phyloP scores from a whole-genome alignment of 2,888 invertebrate species.

The Agrenia bidenticulata region DNA sequence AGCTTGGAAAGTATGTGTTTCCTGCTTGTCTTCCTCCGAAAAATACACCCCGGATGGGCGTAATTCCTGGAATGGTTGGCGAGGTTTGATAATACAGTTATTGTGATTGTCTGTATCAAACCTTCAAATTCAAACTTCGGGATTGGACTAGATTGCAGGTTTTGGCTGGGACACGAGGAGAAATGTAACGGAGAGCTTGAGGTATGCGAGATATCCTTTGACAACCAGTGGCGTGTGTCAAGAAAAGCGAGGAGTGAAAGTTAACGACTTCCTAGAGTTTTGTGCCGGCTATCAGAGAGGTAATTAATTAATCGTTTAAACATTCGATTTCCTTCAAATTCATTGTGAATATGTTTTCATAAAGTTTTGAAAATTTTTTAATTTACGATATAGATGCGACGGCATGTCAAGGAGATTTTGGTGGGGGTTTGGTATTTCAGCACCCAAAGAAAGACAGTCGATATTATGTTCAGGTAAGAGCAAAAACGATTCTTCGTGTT shows the following conservation, averaged over 20 bases:
- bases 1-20: conserved; percentile 24
- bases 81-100: conserved; percentile 35
- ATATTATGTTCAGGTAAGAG: conserved; percentile 35
- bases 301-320: conserved; percentile 10
- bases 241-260: conserved; percentile 33
- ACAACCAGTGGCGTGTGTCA: conserved; percentile 31
- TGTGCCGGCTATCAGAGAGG: conserved; percentile 42
- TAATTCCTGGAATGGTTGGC: conserved; percentile 33
- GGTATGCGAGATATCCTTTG: conserved; percentile 35
- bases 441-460: conserved; percentile 26
- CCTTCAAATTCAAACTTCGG: not conserved
- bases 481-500: not conserved
- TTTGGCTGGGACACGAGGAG: conserved; percentile 41
- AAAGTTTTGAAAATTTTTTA: not conserved
- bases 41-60: conserved; percentile 33
- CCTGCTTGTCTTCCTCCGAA: conserved; percentile 38
- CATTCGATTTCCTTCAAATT: not conserved
- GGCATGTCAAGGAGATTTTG: conserved; percentile 34
- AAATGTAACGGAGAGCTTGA: conserved; percentile 38
- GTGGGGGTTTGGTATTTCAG: conserved; percentile 27
- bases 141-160: conserved; percentile 42
- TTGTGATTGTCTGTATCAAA: not conserved
- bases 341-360: not conserved
- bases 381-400: conserved; percentile 22
- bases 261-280: conserved; percentile 42